phyloP scores from a whole-genome alignment of 2,113 vertebrate genomes.

The Euleptes europaea region DNA sequence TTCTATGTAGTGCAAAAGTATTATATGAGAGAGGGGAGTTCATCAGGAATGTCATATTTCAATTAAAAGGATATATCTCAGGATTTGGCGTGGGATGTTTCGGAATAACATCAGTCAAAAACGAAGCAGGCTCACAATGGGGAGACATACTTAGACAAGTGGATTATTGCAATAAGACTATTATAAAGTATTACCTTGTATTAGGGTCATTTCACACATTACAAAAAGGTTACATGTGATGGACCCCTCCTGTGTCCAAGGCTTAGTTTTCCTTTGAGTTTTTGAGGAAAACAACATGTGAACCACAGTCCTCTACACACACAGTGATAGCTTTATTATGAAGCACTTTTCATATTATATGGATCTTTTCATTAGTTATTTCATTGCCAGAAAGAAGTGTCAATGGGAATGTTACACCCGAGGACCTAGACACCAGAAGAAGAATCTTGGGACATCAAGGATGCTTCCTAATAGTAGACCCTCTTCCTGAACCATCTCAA shows the following conservation, averaged over 20 bases:
- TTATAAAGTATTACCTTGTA: not conserved
- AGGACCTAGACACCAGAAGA: not conserved
- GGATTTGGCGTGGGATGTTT: too few species aligned
- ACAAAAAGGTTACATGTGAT: not conserved
- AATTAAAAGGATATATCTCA: not conserved
- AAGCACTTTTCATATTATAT: not conserved
- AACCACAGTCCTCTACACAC: too few species aligned
- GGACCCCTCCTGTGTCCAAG: not conserved
- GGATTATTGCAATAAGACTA: not conserved
- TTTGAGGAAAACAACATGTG: too few species aligned
- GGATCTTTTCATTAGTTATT: not conserved
- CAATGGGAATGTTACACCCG: not conserved
- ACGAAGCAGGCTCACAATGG: constrained; percentile 11
- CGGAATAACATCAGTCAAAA: not conserved
- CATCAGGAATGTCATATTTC: not conserved
- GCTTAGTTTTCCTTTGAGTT: too few species aligned
- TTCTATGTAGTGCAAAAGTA: not conserved
- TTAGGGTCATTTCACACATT: not conserved
- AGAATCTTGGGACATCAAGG: not conserved
- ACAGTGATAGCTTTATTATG: too few species aligned
- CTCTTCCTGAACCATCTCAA: not conserved
- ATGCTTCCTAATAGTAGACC: not conserved
- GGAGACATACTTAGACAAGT: not conserved
- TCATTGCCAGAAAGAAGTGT: not conserved
- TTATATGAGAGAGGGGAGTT: not conserved